A percentile compares a stretch with the other conserved stretches of the same genome.
These are phyloP conservation scores for Myopa testacea DNA, from an alignment of 2,888 invertebrate species.

Conservation along the genomic window DNA sequence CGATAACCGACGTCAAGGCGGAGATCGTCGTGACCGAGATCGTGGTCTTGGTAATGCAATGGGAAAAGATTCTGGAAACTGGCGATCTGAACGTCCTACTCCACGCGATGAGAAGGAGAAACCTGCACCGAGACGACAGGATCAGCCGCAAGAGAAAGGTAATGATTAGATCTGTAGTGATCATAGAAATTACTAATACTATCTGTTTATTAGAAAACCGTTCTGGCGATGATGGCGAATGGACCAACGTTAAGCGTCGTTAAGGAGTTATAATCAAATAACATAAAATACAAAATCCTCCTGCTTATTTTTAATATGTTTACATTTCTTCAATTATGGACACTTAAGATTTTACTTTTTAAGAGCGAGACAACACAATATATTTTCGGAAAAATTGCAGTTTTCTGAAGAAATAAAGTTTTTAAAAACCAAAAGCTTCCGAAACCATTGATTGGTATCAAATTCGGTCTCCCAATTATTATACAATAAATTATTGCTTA, in stretches of 20 bases:
- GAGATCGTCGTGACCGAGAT: conserved; percentile 54
- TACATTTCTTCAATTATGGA: background rate
- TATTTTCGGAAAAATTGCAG: background rate
- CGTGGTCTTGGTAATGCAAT: conserved; percentile 58
- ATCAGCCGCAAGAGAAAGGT: conserved; percentile 61
- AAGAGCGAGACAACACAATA: conserved; percentile 8
- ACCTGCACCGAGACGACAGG: conserved; percentile 56
- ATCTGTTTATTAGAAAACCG: conserved; percentile 69
- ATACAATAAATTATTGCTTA: conserved; percentile 23
- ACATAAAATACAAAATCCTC: conserved; percentile 43
- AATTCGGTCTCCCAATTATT: conserved; percentile 27
- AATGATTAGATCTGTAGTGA: conserved; percentile 29
- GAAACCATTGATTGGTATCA: conserved; percentile 8
- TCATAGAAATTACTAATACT: background rate
- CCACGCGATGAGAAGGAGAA: conserved; percentile 64
- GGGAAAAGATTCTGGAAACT: conserved; percentile 57
- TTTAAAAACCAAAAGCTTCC: background rate
- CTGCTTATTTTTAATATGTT: conserved; percentile 43
- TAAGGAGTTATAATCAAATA: conserved; percentile 48
- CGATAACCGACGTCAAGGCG: conserved; percentile 50
- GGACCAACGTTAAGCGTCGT: conserved; percentile 73
- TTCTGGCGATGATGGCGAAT: conserved; percentile 72
- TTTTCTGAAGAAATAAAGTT: conserved; percentile 22
- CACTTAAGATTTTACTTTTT: background rate
- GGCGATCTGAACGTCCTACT: conserved; percentile 63